Base-by-base conservation (phyloP, 2,888 invertebrate species). In the Stratiomys singularior region DNA sequence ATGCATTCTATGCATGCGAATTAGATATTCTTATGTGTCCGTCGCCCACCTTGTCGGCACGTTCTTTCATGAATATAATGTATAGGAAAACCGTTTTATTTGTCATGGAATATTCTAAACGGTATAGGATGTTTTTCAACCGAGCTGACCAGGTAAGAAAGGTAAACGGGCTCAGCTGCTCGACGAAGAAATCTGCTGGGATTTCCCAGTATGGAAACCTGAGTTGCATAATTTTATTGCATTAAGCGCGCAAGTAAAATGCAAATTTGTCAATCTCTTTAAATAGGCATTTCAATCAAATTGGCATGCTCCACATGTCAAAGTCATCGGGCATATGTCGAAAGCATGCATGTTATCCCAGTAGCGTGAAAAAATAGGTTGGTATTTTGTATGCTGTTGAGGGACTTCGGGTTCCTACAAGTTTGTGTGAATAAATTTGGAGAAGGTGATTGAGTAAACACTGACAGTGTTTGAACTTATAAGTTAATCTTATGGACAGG, bases 251-350 rank as follows among this genome's bases (percentile, higher is more conserved):
- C 69, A 47, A 69, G 47, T 69, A 47, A n/a, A 69, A 69, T 69
- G 69, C 46, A 47, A 27, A 47, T 69, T 47, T 69, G n/a, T 21
- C 15, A 2, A 69, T 47, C 44, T 25, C 25, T 47, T 25, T 44
- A 47, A 37, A 47, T 69, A 30, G 25, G 15, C 69, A 47, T 47
- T 69, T 69, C 69, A 69, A 69, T 69, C 69, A 69, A 69, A 44
- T 69, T 69, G 69, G 69, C 69, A 69, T 69, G 69, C 69, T 69
- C 44, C 69, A 69, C 46, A 69, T 69, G 69, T 69, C 69, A 69
- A 46, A 23, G 23, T 25, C 60, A 60, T 23, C 15, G 52, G 18
- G n/a, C n/a, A 60, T 23, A 60, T 60, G 60, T 52, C 18, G 37
- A 37, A n/a, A 37, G 37, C 37, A 37, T 9, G 9, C 9, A 37